These are phyloP conservation scores for Paramisgurnus dabryanus DNA, from an alignment of 2,113 vertebrate genomes.

Conservation along the genomic window DNA sequence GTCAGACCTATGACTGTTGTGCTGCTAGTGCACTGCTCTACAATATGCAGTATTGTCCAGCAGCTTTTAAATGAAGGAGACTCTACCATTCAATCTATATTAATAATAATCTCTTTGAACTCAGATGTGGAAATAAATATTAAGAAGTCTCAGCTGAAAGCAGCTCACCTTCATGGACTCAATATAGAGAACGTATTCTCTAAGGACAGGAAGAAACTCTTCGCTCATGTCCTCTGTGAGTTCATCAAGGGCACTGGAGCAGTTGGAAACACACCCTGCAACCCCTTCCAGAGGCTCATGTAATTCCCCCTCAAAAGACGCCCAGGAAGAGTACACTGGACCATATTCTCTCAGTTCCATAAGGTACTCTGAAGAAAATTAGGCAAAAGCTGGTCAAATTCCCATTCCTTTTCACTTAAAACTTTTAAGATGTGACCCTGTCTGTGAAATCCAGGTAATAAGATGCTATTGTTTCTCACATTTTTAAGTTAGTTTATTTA, in stretches of 20 bases:
- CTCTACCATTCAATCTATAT: too few species aligned
- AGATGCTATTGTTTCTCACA: too few species aligned
- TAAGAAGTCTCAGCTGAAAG: neutral
- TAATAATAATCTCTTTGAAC: too few species aligned
- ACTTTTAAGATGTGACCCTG: too few species aligned
- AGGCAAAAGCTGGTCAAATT: neutral
- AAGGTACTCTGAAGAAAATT: constrained; percentile 81
- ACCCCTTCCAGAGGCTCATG: constrained; percentile 87
- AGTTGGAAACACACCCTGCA: constrained; percentile 83
- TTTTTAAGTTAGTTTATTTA: too few species aligned
- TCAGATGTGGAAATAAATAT: too few species aligned
- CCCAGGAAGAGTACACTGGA: constrained; percentile 91
- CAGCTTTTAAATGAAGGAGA: too few species aligned
- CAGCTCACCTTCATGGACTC: constrained; percentile 93
- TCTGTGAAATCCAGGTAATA: too few species aligned
- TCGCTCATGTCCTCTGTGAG: constrained; percentile 91
- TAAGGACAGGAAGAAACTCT: constrained; percentile 91
- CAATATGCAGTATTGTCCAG: too few species aligned
- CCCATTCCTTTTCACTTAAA: too few species aligned
- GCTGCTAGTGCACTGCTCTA: too few species aligned
- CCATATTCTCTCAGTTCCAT: constrained; percentile 91
- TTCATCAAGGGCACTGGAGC: constrained; percentile 86
- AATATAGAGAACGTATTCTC: constrained; percentile 91
- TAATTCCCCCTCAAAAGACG: constrained; percentile 81
- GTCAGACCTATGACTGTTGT: too few species aligned